Base-by-base conservation (phyloP, 2,888 invertebrate species). In the Mamestra brassicae region DNA sequence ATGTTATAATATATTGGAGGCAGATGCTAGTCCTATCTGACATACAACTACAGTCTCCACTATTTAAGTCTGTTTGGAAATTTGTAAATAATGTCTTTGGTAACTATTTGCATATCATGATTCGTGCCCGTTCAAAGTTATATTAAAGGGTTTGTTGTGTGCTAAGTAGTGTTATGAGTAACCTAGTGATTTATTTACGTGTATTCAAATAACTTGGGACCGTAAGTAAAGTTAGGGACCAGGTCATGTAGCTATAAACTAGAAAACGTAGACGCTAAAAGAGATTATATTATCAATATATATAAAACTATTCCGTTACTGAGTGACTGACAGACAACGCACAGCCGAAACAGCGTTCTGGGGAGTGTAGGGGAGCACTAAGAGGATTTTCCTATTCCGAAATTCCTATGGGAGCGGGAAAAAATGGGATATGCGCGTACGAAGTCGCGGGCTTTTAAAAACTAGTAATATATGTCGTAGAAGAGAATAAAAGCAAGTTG, bases 1-100 rank as follows among this genome's bases (percentile, higher is more conserved):
- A 93, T 91, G 93, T 92, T 92, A 91, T 93, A 91, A 94, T 94
- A 93, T 93, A 94, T 95, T 89, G 91, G 88, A 85, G 89, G 87
- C 92, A 92, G 91, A 91, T 91, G 92, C 86, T 88, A 84, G 88
- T 81, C 86, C 87, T 86, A 88, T 89, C 87, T 86, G 89, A 89
- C 89, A 89, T 85, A 90, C 89, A 76, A 74, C 68, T 62, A 74
- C 50, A 60, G 60, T 67, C 54, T 54, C 50, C 55, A 85, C 88
- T 85, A 88, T 90, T 87, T 87, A 87, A 87, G 86, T 83, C 77
- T 78, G 69, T 80, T 83, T 61, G 75, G 81, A 84, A 87, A 84
- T 83, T 82, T 76, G 47, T 75, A 81, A 83, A 84, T 83, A 77
- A 83, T 84, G 77, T 84, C 77, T 86, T 81, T 77, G 64, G 74